phyloP scores from a whole-genome alignment of 2,797 vertebrate genomes.

The Sparidentex hasta region DNA sequence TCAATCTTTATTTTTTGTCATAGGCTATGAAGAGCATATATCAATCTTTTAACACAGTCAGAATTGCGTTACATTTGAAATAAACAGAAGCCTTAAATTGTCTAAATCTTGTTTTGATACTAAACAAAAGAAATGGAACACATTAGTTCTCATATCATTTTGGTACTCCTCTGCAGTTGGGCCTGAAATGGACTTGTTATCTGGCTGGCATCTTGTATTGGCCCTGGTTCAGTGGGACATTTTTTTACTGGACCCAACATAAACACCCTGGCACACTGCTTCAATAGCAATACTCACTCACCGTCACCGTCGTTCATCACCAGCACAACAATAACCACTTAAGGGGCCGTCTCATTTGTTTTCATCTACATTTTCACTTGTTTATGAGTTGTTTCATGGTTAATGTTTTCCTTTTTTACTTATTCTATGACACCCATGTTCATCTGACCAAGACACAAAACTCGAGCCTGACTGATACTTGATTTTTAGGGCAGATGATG shows the following conservation, averaged over 20 bases:
- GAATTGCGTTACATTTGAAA: background rate
- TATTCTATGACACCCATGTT: background rate
- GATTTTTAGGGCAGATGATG: too few species aligned
- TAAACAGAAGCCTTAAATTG: background rate
- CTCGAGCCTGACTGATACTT: too few species aligned
- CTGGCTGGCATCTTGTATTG: background rate
- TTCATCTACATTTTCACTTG: background rate
- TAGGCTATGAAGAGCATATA: background rate
- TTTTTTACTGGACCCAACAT: constrained; percentile 6
- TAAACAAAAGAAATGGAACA: background rate
- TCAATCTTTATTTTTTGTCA: too few species aligned
- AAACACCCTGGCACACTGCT: constrained; percentile 17
- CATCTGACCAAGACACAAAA: background rate
- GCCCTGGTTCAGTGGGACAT: constrained; percentile 5
- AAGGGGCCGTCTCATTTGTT: background rate
- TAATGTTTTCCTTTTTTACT: background rate
- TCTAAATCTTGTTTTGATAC: background rate
- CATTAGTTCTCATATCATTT: background rate
- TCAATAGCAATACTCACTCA: constrained; percentile 21
- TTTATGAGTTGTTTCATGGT: background rate
- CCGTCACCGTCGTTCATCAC: constrained; percentile 8
- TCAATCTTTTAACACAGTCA: background rate
- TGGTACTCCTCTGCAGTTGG: background rate
- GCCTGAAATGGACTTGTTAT: background rate
- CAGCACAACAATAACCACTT: background rate